A percentile compares a stretch with the other conserved stretches of the same genome.
phyloP scores from a whole-genome alignment of 2,113 vertebrate species.

The Chloebia gouldiae region DNA sequence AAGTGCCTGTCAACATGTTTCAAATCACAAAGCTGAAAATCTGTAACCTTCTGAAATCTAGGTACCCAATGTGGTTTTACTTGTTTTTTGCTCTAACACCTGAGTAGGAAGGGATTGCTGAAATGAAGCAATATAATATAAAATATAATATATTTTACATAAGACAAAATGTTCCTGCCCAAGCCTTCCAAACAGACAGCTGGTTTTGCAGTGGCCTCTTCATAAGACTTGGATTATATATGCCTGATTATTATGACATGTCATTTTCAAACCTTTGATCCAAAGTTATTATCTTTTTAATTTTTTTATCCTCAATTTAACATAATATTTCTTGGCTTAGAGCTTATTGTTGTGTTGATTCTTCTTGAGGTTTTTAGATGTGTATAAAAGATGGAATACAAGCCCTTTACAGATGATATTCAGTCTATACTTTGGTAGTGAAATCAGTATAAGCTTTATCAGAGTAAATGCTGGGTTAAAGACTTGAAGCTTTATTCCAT shows the following conservation, averaged over 20 bases:
- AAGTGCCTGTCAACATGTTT: neutral
- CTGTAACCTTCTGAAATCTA: neutral
- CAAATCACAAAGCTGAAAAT: neutral
- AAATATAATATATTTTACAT: neutral
- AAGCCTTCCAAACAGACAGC: neutral
- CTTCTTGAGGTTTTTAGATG: constrained; percentile 1
- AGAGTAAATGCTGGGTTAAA: constrained; percentile 22
- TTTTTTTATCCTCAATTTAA: neutral
- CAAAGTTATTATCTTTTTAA: neutral
- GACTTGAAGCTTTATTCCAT: constrained; percentile 35
- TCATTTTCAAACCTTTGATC: constrained; percentile 30
- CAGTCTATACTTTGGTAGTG: neutral
- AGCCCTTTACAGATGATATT: neutral
- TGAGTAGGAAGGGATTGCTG: neutral
- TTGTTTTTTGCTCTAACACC: neutral
- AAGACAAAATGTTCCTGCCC: neutral
- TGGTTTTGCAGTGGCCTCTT: neutral
- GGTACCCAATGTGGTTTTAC: neutral
- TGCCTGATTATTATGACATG: neutral
- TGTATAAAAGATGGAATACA: neutral
- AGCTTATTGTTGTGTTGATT: neutral
- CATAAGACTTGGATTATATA: neutral
- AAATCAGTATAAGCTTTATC: constrained; percentile 18
- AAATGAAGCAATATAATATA: neutral
- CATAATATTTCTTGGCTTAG: constrained; percentile 17